A percentile compares a stretch with the other conserved stretches of the same genome.
Evolutionary conservation across 2,888 invertebrate genomes (phyloP).

Genomic region (Thymelicus acteon): DNA sequence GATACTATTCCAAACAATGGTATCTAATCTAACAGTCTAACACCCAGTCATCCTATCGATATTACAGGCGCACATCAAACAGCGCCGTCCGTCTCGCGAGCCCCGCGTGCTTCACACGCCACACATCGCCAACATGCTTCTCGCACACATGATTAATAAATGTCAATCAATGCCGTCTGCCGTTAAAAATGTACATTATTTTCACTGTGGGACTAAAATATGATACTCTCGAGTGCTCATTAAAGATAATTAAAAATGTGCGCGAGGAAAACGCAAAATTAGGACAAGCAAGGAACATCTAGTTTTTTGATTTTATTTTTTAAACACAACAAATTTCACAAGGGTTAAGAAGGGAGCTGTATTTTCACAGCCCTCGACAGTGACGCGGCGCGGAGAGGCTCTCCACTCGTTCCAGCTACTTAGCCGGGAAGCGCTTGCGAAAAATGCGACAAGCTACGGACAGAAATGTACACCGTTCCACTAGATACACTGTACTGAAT

Average conservation of each 20-base stretch:
- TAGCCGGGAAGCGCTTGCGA: not conserved
- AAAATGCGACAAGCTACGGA: not conserved
- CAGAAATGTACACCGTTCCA: not conserved
- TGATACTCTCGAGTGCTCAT: no score
- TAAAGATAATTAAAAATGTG: no score
- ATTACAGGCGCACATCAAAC: not conserved
- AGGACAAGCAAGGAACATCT: not conserved
- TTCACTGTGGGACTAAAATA: no score
- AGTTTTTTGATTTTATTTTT: not conserved
- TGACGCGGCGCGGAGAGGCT: not conserved
- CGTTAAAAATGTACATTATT: no score
- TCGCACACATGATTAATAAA: not conserved
- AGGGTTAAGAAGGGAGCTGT: not conserved
- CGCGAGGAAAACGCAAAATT: not conserved
- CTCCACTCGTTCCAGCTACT: constrained; percentile 8
- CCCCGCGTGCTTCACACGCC: not conserved
- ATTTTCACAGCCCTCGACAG: not conserved
- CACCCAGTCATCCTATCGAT: no score
- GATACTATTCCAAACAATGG: not conserved
- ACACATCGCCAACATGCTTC: not conserved
- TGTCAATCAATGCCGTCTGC: not conserved
- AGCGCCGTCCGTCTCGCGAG: not conserved
- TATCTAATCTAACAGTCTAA: no score
- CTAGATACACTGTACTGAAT: no score
- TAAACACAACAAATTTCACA: not conserved